These are phyloP conservation scores for Pogonophryne albipinna DNA, from an alignment of 2,797 vertebrate species.

Conservation along the genomic window DNA sequence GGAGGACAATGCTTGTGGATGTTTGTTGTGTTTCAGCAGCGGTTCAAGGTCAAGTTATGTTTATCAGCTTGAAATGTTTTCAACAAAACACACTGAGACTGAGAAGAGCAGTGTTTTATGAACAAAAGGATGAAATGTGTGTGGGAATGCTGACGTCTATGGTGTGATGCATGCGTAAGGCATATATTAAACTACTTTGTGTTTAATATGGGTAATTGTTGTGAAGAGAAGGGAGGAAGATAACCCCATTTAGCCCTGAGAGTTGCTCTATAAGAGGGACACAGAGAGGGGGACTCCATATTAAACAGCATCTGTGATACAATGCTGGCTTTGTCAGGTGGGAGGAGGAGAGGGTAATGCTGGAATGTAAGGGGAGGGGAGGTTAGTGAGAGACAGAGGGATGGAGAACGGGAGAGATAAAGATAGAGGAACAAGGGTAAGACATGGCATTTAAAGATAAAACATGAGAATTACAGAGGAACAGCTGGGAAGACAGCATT, in stretches of 20 bases:
- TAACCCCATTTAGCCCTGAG: slow-evolving; percentile 36
- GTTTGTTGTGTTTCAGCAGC: slow-evolving; percentile 39
- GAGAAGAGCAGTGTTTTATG: slow-evolving; percentile 22
- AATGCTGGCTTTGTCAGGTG: slow-evolving; percentile 86
- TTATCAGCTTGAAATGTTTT: slow-evolving; percentile 40
- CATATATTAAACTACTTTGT: neutral
- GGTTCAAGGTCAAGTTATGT: slow-evolving; percentile 44
- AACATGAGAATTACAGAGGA: neutral
- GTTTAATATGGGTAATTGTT: slow-evolving; percentile 19
- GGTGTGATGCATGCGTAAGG: neutral
- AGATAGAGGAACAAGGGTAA: slow-evolving; percentile 1
- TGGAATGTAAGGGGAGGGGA: slow-evolving; percentile 78
- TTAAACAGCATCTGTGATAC: slow-evolving; percentile 80
- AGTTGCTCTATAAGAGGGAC: slow-evolving; percentile 49
- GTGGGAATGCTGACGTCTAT: neutral
- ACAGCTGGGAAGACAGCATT: neutral
- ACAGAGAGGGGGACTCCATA: slow-evolving; percentile 74
- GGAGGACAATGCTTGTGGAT: slow-evolving; percentile 41
- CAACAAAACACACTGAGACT: slow-evolving; percentile 22
- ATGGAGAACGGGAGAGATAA: slow-evolving; percentile 54
- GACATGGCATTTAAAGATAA: neutral
- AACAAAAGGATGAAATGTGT: slow-evolving; percentile 12
- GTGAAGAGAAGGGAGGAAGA: slow-evolving; percentile 17
- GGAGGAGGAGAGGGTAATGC: slow-evolving; percentile 73
- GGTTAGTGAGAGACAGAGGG: slow-evolving; percentile 47